A percentile compares a stretch with the other conserved stretches of the same genome.
Evolutionary conservation across 2,113 vertebrate genomes (phyloP).

Genomic region (Lanius collurio): DNA sequence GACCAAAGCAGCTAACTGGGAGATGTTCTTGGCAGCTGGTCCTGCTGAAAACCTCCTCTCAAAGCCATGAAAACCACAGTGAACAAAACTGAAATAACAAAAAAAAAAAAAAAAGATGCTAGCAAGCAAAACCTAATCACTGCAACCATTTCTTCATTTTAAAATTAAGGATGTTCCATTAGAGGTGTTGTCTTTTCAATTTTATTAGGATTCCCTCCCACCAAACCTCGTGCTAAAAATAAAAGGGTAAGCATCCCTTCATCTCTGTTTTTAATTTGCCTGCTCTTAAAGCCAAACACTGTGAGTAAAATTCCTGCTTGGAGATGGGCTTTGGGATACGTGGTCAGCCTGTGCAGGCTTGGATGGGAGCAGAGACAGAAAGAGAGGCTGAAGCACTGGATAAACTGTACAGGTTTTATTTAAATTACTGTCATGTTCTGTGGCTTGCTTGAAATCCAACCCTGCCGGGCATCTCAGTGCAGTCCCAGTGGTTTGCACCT

Average conservation of each 20-base stretch:
- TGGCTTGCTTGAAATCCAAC: not conserved
- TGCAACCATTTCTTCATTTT: not conserved
- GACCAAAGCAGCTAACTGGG: not conserved
- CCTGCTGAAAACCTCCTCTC: not conserved
- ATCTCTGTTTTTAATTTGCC: not conserved
- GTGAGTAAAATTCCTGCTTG: not conserved
- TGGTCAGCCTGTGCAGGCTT: not conserved
- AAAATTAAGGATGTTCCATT: not conserved
- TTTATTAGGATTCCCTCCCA: not conserved
- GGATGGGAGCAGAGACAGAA: not conserved
- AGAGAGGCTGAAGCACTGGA: not conserved
- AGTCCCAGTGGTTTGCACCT: not conserved
- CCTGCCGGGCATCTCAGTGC: not conserved
- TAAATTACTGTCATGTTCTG: not conserved
- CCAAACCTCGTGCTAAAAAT: not conserved
- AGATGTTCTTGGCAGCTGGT: conserved; percentile 17
- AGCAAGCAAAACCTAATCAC: not conserved
- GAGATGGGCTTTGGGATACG: not conserved
- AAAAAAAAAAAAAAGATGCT: not conserved
- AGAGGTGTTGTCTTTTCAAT: not conserved
- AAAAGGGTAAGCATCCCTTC: not conserved
- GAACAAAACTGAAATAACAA: not conserved
- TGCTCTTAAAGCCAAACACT: not conserved
- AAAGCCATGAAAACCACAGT: not conserved
- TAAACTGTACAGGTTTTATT: not conserved